Evolutionary conservation across 1,140 invertebrate species (phyloP).

Genomic region (Manduca sexta): DNA sequence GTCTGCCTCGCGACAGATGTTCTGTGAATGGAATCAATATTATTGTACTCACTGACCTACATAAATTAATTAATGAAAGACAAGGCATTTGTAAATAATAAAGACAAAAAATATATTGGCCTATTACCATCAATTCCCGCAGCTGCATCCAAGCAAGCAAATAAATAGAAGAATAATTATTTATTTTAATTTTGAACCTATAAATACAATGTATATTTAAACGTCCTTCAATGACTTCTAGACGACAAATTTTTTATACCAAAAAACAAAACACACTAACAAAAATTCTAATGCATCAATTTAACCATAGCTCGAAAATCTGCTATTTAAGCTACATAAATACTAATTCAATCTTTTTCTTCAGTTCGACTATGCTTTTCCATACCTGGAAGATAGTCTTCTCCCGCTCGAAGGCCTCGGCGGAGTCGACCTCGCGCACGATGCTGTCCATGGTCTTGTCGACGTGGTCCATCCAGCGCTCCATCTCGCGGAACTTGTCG

Average conservation of each 20-base stretch:
- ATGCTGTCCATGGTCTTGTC: conserved; percentile 88
- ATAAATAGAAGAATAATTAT: conserved; percentile 4
- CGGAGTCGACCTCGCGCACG: conserved; percentile 85
- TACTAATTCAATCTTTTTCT: no score
- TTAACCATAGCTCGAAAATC: background rate
- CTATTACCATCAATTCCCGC: conserved; percentile 76
- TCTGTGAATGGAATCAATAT: conserved; percentile 71
- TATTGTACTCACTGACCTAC: no score
- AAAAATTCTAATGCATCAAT: background rate
- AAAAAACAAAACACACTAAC: background rate
- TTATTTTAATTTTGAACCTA: background rate
- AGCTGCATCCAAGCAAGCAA: conserved; percentile 61
- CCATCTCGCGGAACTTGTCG: conserved; percentile 87
- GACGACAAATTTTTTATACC: no score
- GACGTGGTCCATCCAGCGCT: conserved; percentile 92
- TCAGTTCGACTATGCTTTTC: no score
- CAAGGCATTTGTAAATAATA: conserved; percentile 2
- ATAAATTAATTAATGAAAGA: no score
- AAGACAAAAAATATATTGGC: background rate
- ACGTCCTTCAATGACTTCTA: no score
- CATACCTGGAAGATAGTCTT: conserved; percentile 94
- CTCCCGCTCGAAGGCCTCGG: conserved; percentile 92
- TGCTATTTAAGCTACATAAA: no score
- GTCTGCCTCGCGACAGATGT: conserved; percentile 91
- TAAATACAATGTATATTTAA: conserved; percentile 1